Evolutionary conservation across 2,113 vertebrate genomes (phyloP).

Genomic region (Rissa tridactyla): DNA sequence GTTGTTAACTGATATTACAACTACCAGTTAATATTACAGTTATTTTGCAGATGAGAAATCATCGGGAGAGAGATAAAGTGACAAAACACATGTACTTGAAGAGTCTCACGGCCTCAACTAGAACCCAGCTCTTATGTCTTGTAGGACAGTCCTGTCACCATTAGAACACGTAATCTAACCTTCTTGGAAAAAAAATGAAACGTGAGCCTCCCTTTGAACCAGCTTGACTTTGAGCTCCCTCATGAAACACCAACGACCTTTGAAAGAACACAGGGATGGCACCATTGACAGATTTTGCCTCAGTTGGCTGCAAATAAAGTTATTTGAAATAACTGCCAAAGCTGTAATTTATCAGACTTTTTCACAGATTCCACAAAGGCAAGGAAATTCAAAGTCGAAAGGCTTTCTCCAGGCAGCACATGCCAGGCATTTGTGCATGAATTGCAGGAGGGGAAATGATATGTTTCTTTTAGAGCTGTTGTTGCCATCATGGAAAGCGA

Average conservation of each 20-base stretch:
- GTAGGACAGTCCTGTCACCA: conserved; percentile 24
- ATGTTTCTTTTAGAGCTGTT: conserved; percentile 62
- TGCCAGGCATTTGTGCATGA: conserved; percentile 61
- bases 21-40: neutral
- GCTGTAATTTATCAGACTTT: conserved; percentile 47
- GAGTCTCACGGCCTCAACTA: neutral
- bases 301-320: conserved; percentile 32
- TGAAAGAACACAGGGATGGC: neutral
- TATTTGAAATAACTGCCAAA: conserved; percentile 59
- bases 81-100: conserved; percentile 25
- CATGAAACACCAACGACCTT: neutral
- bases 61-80: neutral
- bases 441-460: conserved; percentile 51
- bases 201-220: conserved; percentile 34
- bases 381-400: conserved; percentile 55
- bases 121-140: conserved; percentile 8
- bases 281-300: conserved; percentile 33
- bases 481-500: conserved; percentile 57
- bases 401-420: conserved; percentile 52
- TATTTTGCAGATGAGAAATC: neutral
- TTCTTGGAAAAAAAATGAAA: conserved; percentile 17
- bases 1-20: neutral
- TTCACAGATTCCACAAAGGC: conserved; percentile 53
- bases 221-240: conserved; percentile 15
- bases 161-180: conserved; percentile 9